A percentile compares a stretch with the other conserved stretches of the same genome.
phyloP scores from a whole-genome alignment of 2,888 invertebrate genomes.

The Trilocha varians region DNA sequence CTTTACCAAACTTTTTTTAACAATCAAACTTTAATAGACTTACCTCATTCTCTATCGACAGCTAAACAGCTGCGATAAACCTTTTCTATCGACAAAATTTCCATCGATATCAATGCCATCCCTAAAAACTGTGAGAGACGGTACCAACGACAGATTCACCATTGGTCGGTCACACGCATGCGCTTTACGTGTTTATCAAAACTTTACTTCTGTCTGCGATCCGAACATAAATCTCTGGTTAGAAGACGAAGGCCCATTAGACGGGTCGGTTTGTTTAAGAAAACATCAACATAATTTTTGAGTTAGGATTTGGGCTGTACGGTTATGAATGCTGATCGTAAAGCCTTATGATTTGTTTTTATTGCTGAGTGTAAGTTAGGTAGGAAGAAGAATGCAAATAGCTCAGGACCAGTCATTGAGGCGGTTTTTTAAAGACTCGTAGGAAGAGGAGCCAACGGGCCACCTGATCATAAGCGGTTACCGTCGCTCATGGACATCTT shows the following conservation, averaged over 20 bases:
- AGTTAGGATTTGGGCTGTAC: background rate
- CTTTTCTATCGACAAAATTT: conserved; percentile 16
- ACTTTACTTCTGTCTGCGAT: conserved; percentile 34
- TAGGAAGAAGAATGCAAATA: no score
- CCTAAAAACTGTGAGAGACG: conserved; percentile 22
- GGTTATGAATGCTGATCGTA: background rate
- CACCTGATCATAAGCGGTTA: no score
- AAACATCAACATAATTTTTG: conserved; percentile 27
- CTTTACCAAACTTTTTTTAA: no score
- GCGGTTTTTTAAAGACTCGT: no score
- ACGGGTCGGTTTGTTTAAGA: conserved; percentile 25
- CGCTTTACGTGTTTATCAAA: conserved; percentile 51
- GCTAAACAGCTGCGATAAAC: conserved; percentile 7
- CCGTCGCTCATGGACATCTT: no score
- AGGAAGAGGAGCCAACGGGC: no score
- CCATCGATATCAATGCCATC: conserved; percentile 19
- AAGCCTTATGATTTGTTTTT: no score
- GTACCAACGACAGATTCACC: conserved; percentile 27
- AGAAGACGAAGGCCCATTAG: conserved; percentile 26
- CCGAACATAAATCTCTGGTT: conserved; percentile 42
- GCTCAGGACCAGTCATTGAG: no score
- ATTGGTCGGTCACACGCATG: conserved; percentile 52
- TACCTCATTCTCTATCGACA: no score
- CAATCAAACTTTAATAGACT: no score
- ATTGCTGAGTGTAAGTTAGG: no score